Evolutionary conservation across 2,113 vertebrate genomes (phyloP).

Genomic region (Callipepla squamata): DNA sequence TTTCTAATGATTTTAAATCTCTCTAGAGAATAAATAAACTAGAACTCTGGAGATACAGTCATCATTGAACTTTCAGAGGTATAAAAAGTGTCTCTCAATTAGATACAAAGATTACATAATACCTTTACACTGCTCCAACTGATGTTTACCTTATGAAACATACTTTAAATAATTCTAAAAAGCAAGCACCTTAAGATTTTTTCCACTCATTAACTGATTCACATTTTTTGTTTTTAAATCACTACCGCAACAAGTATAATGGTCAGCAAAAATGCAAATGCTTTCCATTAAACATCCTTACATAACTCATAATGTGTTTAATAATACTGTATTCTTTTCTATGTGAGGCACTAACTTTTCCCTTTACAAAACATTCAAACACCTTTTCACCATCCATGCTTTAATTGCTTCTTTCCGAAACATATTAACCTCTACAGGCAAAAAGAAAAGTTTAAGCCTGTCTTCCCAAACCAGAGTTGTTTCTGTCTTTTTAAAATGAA

Average conservation of each 20-base stretch:
- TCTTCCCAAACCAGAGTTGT: not conserved
- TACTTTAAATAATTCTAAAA: not conserved
- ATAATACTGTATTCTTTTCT: not conserved
- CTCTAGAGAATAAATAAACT: not conserved
- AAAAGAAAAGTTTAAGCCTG: not conserved
- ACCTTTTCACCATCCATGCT: not conserved
- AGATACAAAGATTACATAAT: not conserved
- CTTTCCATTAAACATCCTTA: not conserved
- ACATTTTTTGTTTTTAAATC: not conserved
- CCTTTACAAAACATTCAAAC: not conserved
- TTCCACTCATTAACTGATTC: not conserved
- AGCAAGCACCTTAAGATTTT: not conserved
- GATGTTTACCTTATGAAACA: not conserved
- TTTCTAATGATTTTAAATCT: not conserved
- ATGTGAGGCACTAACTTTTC: not conserved
- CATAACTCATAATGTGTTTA: not conserved
- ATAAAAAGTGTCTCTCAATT: not conserved
- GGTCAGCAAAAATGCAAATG: not conserved
- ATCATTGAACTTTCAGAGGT: not conserved
- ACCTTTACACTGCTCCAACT: not conserved
- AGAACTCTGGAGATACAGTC: not conserved
- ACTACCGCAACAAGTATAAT: not conserved
- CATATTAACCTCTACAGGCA: not conserved
- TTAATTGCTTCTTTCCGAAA: not conserved
- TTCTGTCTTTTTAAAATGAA: not conserved